Conservation (phyloP, 1,140 invertebrate genomes). For the Hycleus cichorii region DNA sequence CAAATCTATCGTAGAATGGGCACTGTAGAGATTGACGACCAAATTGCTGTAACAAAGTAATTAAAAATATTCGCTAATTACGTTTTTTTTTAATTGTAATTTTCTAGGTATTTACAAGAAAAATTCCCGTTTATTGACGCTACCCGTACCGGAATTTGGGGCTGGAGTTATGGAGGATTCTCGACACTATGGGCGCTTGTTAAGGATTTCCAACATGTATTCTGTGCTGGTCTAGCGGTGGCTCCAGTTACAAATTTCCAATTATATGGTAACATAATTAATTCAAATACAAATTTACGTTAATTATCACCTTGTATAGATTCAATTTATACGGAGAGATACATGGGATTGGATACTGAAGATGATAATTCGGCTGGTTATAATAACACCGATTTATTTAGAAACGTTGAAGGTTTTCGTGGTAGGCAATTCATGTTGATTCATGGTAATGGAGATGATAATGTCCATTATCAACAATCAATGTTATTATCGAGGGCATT, state of each 20-base stretch:
- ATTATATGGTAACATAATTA: conserved; percentile 68
- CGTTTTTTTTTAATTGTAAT: conserved; percentile 31
- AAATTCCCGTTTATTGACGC: conserved; percentile 57
- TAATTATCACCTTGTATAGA: conserved; percentile 53
- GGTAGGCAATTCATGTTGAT: conserved; percentile 76
- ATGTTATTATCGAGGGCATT: conserved; percentile 75
- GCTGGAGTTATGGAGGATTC: conserved; percentile 93
- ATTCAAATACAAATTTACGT: background rate
- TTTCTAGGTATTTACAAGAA: conserved; percentile 49
- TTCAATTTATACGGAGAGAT: conserved; percentile 89
- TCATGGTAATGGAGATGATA: conserved; percentile 86
- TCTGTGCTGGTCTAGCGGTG: conserved; percentile 83
- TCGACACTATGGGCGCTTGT: conserved; percentile 65
- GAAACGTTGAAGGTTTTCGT: conserved; percentile 64
- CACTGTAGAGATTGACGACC: conserved; percentile 80
- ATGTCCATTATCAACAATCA: conserved; percentile 92
- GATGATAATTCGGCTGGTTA: conserved; percentile 61
- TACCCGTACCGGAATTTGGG: conserved; percentile 71
- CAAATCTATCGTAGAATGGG: conserved; percentile 81
- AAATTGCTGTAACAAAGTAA: conserved; percentile 71
- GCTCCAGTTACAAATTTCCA: conserved; percentile 90
- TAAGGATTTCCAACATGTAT: conserved; percentile 59
- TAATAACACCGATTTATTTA: conserved; percentile 53
- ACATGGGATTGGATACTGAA: conserved; percentile 73
- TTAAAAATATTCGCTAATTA: conserved; percentile 20